Base-by-base conservation (phyloP, 2,113 vertebrate genomes). In the Nycticorax nycticorax region DNA sequence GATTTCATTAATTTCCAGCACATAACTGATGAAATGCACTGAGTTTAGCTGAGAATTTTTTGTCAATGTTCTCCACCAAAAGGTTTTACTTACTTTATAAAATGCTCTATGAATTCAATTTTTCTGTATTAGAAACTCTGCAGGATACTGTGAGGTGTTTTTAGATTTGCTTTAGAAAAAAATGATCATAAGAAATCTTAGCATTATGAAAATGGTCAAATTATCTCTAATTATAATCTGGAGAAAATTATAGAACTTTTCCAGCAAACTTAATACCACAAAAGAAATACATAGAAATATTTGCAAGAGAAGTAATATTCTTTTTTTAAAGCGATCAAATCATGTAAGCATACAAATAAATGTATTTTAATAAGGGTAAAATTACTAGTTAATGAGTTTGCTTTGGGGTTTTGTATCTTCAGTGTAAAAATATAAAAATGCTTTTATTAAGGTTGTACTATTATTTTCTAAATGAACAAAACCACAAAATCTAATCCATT, bases 311-410 rank as follows among this genome's bases (percentile, higher is more conserved):
- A 98, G 97, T 97, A 98, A 98, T 98, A 97, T 97, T 97, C 93
- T 98, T 97, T 96, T 97, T 97, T 95, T 35, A 96, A 98, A 98
- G 96, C 81, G 83, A 98, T 98, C 98, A 98, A 98, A 98, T 98
- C 98, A 97, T 94, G 97, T 98, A 98, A 98, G 98, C 98, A 97
- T 98, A 98, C 98, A 98, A 98, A 98, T 98, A 98, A 98, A 98
- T 98, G 98, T 98, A 98, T 98, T 98, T 98, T 98, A 98, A 98
- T 98, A 98, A 98, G 98, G 96, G 95, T 93, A 98, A 98, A 98
- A 98, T 98, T 98, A 98, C 98, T 98, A 98, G 98, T 98, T 98
- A 98, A 98, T 98, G 98, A 98, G 97, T 98, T 98, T 98, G 98
- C 98, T 98, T 98, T 98, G 98, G 98, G 98, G 98, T 98, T 98